Percentiles rank a stretch among this genome's conserved stretches.
Conservation (phyloP, 2,888 invertebrate genomes). For the Gibbula magus region DNA sequence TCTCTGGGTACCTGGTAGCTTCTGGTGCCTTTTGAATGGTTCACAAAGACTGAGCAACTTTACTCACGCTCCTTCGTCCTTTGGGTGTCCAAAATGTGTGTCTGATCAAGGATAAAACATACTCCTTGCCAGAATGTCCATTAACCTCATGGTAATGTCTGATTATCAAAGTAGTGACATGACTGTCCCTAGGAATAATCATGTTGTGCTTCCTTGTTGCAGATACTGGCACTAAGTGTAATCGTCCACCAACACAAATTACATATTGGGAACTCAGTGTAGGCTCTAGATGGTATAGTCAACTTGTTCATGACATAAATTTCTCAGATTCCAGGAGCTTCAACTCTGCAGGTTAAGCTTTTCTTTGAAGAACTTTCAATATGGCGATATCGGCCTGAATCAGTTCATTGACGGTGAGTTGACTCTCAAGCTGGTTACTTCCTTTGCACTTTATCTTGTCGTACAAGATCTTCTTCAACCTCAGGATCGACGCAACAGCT, state of each 20-base stretch:
- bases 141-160: constrained; percentile 36
- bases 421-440: not conserved
- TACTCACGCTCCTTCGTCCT: constrained; percentile 36
- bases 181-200: constrained; percentile 46
- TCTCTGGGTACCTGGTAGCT: constrained; percentile 27
- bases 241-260: constrained; percentile 38
- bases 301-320: not conserved
- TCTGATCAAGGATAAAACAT: constrained; percentile 40
- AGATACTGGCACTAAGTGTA: constrained; percentile 30
- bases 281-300: constrained; percentile 29
- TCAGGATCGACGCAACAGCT: constrained; percentile 6
- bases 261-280: constrained; percentile 29
- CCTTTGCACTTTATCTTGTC: not conserved
- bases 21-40: constrained; percentile 30
- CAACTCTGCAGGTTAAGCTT: not conserved
- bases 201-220: constrained; percentile 38
- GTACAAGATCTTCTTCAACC: not conserved
- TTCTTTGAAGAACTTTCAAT: not conserved
- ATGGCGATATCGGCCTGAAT: not conserved
- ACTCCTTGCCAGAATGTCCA: constrained; percentile 45
- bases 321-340: not conserved
- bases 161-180: constrained; percentile 41
- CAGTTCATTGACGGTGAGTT: not conserved
- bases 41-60: constrained; percentile 38
- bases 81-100: constrained; percentile 45